These are phyloP conservation scores for Clarias batrachus DNA, from an alignment of 2,113 vertebrate genomes.

Conservation along the genomic window DNA sequence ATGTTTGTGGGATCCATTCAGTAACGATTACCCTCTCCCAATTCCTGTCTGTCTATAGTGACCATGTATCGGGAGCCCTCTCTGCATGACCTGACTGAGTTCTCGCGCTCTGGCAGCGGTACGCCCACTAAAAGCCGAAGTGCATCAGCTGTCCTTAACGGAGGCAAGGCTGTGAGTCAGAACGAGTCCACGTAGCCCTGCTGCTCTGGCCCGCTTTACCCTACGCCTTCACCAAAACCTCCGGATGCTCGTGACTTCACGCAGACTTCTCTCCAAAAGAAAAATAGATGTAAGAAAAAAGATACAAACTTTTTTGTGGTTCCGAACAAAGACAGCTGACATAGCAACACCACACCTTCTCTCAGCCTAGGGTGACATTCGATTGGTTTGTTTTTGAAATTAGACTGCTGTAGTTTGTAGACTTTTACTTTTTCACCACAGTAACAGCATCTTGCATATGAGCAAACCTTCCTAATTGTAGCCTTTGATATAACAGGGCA, in stretches of 20 bases:
- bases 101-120: constrained; percentile 96
- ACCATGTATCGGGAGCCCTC: constrained; percentile 99
- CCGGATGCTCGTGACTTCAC: constrained; percentile 90
- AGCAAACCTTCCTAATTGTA: constrained; percentile 43
- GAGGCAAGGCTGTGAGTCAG: constrained; percentile 97
- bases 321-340: constrained; percentile 71
- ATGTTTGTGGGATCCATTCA: not conserved
- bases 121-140: constrained; percentile 98
- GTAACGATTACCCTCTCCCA: constrained; percentile 1
- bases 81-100: constrained; percentile 96
- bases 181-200: constrained; percentile 96
- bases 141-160: constrained; percentile 92
- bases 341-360: constrained; percentile 41
- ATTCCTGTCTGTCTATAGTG: constrained; percentile 75
- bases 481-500: constrained; percentile 45
- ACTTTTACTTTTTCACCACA: constrained; percentile 36
- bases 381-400: constrained; percentile 35
- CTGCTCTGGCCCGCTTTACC: constrained; percentile 71
- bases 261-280: constrained; percentile 74
- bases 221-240: constrained; percentile 85
- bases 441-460: constrained; percentile 21
- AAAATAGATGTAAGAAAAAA: constrained; percentile 2
- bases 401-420: constrained; percentile 26
- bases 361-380: constrained; percentile 15
- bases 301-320: constrained; percentile 31